Evolutionary conservation across 2,113 vertebrate genomes (phyloP).

Genomic region (Lanius collurio): DNA sequence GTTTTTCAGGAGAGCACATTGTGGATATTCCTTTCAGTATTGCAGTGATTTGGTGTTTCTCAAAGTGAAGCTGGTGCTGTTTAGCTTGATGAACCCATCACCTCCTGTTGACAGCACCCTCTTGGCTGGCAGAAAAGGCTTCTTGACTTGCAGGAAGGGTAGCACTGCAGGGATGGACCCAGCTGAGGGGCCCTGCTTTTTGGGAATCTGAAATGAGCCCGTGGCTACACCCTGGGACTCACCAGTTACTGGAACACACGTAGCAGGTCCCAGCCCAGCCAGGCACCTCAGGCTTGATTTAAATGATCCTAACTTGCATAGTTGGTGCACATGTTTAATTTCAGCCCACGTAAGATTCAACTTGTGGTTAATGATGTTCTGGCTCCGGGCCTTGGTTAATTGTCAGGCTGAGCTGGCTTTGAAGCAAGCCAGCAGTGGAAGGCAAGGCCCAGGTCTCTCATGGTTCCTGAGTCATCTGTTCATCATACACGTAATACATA

Average conservation of each 20-base stretch:
- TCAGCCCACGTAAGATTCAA: not conserved
- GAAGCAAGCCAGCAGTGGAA: not conserved
- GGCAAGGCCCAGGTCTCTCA: not conserved
- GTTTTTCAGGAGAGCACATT: not conserved
- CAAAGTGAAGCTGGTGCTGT: not conserved
- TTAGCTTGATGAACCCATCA: not conserved
- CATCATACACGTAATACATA: not conserved
- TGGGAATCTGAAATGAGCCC: not conserved
- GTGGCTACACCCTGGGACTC: not conserved
- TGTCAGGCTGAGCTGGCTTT: not conserved
- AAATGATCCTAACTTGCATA: not conserved
- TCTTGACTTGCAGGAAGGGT: not conserved
- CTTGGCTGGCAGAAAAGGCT: not conserved
- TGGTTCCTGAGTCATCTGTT: not conserved
- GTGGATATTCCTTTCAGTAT: not conserved
- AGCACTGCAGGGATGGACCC: rapidly evolving
- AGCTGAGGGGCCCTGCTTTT: not conserved
- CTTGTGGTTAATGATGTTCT: not conserved
- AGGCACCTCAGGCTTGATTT: not conserved
- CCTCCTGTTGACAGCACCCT: not conserved
- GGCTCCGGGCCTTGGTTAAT: not conserved
- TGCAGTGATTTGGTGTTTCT: not conserved
- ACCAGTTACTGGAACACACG: not conserved
- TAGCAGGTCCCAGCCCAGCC: not conserved
- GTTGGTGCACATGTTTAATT: not conserved